Percentiles rank a stretch among this genome's conserved stretches.
Conservation (phyloP, 2,888 invertebrate species). For the Diarsia mendica region DNA sequence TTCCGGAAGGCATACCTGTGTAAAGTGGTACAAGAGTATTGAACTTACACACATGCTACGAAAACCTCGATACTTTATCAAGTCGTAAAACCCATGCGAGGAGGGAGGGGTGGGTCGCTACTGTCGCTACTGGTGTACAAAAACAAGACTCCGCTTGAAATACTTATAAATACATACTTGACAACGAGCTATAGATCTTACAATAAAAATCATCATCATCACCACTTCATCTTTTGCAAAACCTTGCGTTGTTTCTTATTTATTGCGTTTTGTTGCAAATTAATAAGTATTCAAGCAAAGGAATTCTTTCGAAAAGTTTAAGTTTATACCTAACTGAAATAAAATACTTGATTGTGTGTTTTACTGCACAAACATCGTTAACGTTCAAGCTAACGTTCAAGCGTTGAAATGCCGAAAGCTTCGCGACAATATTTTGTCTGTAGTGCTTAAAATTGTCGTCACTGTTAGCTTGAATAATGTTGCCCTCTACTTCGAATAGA, state of each 20-base stretch:
- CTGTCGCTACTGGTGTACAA: neutral
- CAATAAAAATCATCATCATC: neutral
- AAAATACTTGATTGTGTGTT: conserved; percentile 2
- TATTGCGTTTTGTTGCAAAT: neutral
- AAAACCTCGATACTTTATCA: neutral
- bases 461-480: conserved; percentile 6
- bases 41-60: neutral
- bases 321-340: neutral
- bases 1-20: neutral
- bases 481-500: neutral
- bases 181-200: neutral
- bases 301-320: neutral
- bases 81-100: neutral
- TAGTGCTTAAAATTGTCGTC: conserved; percentile 5
- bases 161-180: neutral
- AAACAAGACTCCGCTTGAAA: neutral
- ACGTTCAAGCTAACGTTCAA: conserved; percentile 4
- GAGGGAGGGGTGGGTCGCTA: neutral
- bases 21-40: neutral
- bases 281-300: neutral
- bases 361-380: conserved; percentile 26
- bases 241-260: neutral
- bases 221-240: no score
- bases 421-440: conserved; percentile 17
- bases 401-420: conserved; percentile 21